These are phyloP conservation scores for Reinhardtius hippoglossoides DNA, from an alignment of 2,113 vertebrate species.

Conservation along the genomic window DNA sequence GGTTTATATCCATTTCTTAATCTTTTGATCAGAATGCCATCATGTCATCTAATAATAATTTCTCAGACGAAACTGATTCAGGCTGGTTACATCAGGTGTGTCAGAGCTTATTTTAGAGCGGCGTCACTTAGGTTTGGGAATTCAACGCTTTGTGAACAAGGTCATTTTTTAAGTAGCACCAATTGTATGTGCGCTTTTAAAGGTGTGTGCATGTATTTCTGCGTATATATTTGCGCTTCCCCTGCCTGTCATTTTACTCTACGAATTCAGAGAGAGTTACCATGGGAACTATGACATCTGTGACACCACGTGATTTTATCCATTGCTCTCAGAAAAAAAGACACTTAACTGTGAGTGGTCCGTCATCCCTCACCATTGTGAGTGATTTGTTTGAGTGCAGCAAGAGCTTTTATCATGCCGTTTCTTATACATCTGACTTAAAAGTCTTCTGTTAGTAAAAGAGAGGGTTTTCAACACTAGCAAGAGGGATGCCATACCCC, in stretches of 20 bases:
- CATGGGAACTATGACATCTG: conserved; percentile 74
- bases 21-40: too few species aligned
- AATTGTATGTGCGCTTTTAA: conserved; percentile 20
- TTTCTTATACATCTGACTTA: conserved; percentile 17
- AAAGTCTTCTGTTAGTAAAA: neutral
- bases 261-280: conserved; percentile 56
- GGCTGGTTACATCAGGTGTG: neutral
- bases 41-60: too few species aligned
- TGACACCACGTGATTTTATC: conserved; percentile 50
- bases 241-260: conserved; percentile 26
- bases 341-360: conserved; percentile 50
- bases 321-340: conserved; percentile 27
- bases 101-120: neutral
- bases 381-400: conserved; percentile 49
- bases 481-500: neutral
- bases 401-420: conserved; percentile 6
- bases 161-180: conserved; percentile 11
- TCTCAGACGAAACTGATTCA: too few species aligned
- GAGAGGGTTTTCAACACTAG: conserved; percentile 12
- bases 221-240: conserved; percentile 11
- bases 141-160: conserved; percentile 3
- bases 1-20: too few species aligned
- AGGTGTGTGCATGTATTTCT: conserved; percentile 10
- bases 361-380: conserved; percentile 37
- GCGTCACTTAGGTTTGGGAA: neutral